Percentiles rank a stretch among this genome's conserved stretches.
Conservation (phyloP, 1,140 invertebrate genomes). For the Pseudachorutes palmiensis region DNA sequence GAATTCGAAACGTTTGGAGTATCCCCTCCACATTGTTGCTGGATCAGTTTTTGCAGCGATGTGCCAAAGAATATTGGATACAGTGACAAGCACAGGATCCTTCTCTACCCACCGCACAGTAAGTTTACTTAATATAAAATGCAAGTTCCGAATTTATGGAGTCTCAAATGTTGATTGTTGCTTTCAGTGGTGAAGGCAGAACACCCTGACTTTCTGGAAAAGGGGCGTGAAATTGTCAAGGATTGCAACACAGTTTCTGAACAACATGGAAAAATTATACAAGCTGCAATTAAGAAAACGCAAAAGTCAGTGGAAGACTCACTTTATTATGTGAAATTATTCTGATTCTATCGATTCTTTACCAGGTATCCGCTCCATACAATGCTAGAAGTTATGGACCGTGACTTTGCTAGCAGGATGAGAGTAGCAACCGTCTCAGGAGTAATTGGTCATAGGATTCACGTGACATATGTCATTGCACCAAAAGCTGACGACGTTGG, state of each 20-base stretch:
- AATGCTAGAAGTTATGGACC: constrained; percentile 75
- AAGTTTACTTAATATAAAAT: neutral
- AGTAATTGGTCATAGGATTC: constrained; percentile 81
- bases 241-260: neutral
- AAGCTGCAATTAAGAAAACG: neutral
- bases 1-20: constrained; percentile 19
- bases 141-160: neutral
- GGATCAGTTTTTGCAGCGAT: constrained; percentile 23
- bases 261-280: neutral
- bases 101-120: neutral
- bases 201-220: constrained; percentile 4
- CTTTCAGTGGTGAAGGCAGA: neutral
- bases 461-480: constrained; percentile 60
- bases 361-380: neutral
- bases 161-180: neutral
- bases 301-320: neutral
- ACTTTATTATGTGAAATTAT: constrained; percentile 3
- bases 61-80: constrained; percentile 15
- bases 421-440: constrained; percentile 79
- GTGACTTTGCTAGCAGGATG: constrained; percentile 85
- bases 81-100: constrained; percentile 1
- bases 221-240: neutral
- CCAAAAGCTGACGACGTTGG: neutral
- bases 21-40: neutral
- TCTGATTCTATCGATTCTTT: neutral